phyloP scores from a whole-genome alignment of 2,113 vertebrate species.

The Lutjanus erythropterus region DNA sequence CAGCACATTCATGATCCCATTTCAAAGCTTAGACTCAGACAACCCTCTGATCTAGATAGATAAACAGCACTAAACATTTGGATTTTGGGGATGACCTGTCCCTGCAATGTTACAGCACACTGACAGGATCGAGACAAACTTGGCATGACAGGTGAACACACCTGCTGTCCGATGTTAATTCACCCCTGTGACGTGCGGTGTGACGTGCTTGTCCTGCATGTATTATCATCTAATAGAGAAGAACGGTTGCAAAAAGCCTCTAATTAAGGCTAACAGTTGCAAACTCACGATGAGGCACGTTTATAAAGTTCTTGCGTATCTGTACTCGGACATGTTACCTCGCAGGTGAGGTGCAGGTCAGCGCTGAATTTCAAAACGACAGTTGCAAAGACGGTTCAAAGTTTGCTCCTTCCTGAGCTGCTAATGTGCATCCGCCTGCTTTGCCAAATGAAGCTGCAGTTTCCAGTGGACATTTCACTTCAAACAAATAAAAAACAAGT shows the following conservation, averaged over 20 bases:
- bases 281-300: too few species aligned
- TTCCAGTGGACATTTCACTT: not conserved
- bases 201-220: not conserved
- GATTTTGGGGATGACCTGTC: too few species aligned
- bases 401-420: slow-evolving; percentile 38
- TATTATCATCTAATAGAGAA: not conserved
- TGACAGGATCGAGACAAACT: not conserved
- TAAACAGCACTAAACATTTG: too few species aligned
- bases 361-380: not conserved
- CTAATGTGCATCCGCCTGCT: slow-evolving; percentile 24
- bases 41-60: too few species aligned
- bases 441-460: not conserved
- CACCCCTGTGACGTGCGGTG: not conserved
- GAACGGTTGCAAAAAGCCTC: not conserved
- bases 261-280: not conserved
- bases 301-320: not conserved
- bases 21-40: too few species aligned
- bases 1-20: too few species aligned
- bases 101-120: not conserved
- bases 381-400: slow-evolving; percentile 12
- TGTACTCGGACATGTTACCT: not conserved
- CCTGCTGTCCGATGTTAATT: slow-evolving; percentile 29
- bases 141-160: slow-evolving; percentile 26
- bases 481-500: not conserved
- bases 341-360: slow-evolving; percentile 6